Evolutionary conservation across 1,140 invertebrate genomes (phyloP), one percentile per base, ranked within the genome.

Genomic region (Acromyrmex heyeri): DNA sequence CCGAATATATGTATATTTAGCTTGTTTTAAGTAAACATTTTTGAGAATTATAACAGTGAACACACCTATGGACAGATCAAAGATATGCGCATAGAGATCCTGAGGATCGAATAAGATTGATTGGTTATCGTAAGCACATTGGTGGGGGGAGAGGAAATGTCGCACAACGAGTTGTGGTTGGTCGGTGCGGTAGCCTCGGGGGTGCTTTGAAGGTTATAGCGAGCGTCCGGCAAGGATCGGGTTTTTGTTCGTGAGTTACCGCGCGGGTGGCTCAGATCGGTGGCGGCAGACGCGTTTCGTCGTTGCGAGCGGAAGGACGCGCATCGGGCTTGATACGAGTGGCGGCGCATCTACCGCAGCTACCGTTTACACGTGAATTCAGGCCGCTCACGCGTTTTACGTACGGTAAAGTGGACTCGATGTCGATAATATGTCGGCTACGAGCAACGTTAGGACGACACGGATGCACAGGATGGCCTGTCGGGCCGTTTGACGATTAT

Each of bases 401-500:
- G 48, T 73, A 76, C 73, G 61, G 62, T 24, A 67, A 53, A 59
- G 78, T 86, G 73, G 81, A 88, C 86, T 91, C 87, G 90, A 88
- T 86, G 88, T 91, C 90, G 92, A 94, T 92, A 92, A 93, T 50
- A 93, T 95, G 94, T 93, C 92, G 92, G 91, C 88, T 91, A 62
- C 83, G 88, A 92, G 77, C 90, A 90, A 87, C 88, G 73, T 91
- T 65, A 91, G 89, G 90, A 91, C 92, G 93, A 93, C 93, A 93
- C 92, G 93, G 93, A 89, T 92, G 90, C 86, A 92, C 87, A 91
- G 93, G 88, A 90, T 93, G 91, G 89, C 92, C 90, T 86, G 89
- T 82, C 83, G 93, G 92, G 93, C 92, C 88, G 95, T 95, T 91
- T 95, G 95, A 95, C 95, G 92, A 95, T 95, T 92, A 94, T 89